phyloP scores from a whole-genome alignment of 2,888 invertebrate species.

The Phrixothrix hirtus region DNA sequence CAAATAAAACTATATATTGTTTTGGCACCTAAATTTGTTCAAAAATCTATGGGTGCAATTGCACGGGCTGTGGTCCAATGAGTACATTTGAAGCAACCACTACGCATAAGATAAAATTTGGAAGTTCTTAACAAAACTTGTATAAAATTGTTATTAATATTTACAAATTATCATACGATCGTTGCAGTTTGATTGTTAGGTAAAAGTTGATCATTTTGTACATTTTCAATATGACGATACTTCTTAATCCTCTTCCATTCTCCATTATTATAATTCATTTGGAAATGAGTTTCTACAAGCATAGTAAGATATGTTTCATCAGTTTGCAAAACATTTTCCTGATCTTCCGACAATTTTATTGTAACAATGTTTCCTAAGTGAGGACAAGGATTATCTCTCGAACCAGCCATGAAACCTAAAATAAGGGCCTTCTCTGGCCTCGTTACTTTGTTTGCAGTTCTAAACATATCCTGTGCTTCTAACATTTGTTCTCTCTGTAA shows the following conservation, averaged over 20 bases:
- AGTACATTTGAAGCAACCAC: too few relatives aligned
- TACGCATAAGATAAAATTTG: too few relatives aligned
- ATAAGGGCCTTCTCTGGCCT: slow-evolving; percentile 96
- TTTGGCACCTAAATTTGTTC: slow-evolving; percentile 11
- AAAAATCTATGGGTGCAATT: too few relatives aligned
- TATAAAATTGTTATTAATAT: neutral
- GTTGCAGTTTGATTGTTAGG: slow-evolving; percentile 48
- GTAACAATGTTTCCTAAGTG: slow-evolving; percentile 95
- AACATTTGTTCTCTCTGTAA: slow-evolving; percentile 92
- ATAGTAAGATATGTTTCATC: slow-evolving; percentile 81
- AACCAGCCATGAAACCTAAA: slow-evolving; percentile 98
- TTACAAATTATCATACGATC: slow-evolving; percentile 38
- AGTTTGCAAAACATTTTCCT: slow-evolving; percentile 82
- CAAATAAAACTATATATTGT: neutral
- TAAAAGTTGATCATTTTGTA: slow-evolving; percentile 48
- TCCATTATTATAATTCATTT: slow-evolving; percentile 97
- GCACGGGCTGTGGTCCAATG: too few relatives aligned
- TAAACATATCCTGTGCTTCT: slow-evolving; percentile 97
- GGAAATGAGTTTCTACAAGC: slow-evolving; percentile 93
- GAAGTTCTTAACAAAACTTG: too few relatives aligned
- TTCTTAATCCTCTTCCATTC: slow-evolving; percentile 97
- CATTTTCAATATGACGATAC: slow-evolving; percentile 71
- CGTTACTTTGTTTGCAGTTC: slow-evolving; percentile 93
- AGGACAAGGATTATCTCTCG: slow-evolving; percentile 96
- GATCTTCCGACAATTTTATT: slow-evolving; percentile 91